These are phyloP conservation scores for Phasianus colchicus DNA, from an alignment of 2,113 vertebrate species.

Conservation along the genomic window DNA sequence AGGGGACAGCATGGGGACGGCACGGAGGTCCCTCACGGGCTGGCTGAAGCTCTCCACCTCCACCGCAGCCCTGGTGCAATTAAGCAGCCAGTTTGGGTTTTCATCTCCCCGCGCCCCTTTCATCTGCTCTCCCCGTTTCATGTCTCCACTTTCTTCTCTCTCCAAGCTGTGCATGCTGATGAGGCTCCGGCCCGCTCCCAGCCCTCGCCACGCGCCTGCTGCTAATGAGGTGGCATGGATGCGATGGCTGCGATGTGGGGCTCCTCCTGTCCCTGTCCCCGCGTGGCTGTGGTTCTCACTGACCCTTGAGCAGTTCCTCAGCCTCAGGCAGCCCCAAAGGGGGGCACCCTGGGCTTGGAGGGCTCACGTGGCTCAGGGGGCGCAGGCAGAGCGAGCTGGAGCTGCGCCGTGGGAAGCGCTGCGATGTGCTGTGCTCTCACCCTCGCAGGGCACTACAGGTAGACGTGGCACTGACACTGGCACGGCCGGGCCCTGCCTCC, in stretches of 20 bases:
- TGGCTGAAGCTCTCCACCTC: accelerated
- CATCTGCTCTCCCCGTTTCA: conserved; percentile 61
- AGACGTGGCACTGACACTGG: not conserved
- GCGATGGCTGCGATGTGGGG: not conserved
- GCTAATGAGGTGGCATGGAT: conserved; percentile 11
- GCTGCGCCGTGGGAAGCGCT: too few species aligned
- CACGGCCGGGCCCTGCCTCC: not conserved
- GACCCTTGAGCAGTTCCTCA: accelerated
- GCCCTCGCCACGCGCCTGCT: not conserved
- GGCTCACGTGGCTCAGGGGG: not conserved
- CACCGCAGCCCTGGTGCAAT: not conserved
- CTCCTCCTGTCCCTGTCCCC: not conserved
- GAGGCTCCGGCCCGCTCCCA: conserved; percentile 34
- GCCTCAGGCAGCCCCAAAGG: not conserved
- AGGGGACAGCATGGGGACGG: accelerated
- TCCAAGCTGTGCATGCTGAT: conserved; percentile 64
- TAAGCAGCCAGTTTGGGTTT: conserved; percentile 5
- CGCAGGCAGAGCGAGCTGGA: not conserved
- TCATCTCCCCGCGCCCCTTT: conserved; percentile 45
- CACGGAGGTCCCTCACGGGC: accelerated
- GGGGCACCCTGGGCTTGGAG: not conserved
- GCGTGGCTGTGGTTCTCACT: accelerated
- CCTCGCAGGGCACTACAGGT: not conserved
- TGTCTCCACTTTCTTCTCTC: conserved; percentile 72
- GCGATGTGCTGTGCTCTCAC: not conserved